These are phyloP conservation scores for Paraplagusia blochii DNA, from an alignment of 2,113 vertebrate species.

Conservation along the genomic window DNA sequence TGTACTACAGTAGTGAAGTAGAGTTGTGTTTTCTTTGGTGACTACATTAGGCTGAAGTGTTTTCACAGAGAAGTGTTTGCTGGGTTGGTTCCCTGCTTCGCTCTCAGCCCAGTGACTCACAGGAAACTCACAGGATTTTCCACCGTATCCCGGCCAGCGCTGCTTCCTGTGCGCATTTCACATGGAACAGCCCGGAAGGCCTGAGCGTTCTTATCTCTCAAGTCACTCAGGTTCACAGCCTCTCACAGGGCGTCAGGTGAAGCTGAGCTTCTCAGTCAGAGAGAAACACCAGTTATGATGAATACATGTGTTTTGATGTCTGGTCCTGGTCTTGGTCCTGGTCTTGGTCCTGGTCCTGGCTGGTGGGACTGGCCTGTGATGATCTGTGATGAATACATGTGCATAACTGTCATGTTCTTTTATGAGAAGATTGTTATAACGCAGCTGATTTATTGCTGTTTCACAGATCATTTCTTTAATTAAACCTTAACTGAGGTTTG, in stretches of 20 bases:
- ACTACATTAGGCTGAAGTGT: neutral
- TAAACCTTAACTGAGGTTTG: no score
- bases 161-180: conserved; percentile 67
- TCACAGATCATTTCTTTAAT: no score
- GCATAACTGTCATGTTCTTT: no score
- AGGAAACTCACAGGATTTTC: conserved; percentile 71
- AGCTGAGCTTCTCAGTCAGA: no score
- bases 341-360: no score
- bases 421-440: neutral
- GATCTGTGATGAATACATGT: no score
- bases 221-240: neutral
- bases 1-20: neutral
- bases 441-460: no score
- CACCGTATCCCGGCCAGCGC: conserved; percentile 50
- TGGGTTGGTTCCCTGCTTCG: conserved; percentile 14
- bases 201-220: conserved; percentile 38
- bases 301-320: no score
- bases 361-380: no score
- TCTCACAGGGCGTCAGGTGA: no score
- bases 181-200: conserved; percentile 60
- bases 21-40: neutral
- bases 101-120: conserved; percentile 40
- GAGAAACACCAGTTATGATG: no score
- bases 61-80: conserved; percentile 21
- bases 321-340: no score